Base-by-base conservation (phyloP, 2,888 invertebrate species). In the Ptychoptera contaminata region DNA sequence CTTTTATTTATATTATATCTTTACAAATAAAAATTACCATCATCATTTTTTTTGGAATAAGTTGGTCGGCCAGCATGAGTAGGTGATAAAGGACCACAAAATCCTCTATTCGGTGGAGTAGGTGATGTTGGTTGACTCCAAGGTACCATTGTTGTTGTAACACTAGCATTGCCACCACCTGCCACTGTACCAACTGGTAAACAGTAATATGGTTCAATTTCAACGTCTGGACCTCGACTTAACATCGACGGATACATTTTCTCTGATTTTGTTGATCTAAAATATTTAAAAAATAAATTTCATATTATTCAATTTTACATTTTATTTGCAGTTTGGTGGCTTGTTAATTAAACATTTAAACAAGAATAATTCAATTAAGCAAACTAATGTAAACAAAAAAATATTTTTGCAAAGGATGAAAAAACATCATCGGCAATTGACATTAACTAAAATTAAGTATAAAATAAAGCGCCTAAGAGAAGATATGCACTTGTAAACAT, bases 171-270 rank as follows among this genome's bases (percentile, higher is more conserved):
- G 2, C 52, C 47, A 44, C 51, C 45, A 6, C 58, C 58, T 34
- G 58, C 62, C 10, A 58, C 55, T 35, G 69, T 67, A 46, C 77
- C 76, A 48, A 86, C 81, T 1, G 86, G 86, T 52, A 86, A 72
- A 62, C 86, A 86, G 62, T 86, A 86, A 63, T 86, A 86, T 1
- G 86, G 84, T 59, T 87, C 88, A 51, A 82, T 78, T 61, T 88
- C 87, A 48, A 85, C 83, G 56, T 86, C 77, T 53, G 80, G 77
- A 57, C 81, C 83, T 49, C 83, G 71, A 55, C 81, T 86, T 56
- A 90, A 67, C 88, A 90, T 88, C 49, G 88, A 88, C 32, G 90
- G 90, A 64, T 92, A 92, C 62, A 91, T 72, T 68, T 92, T 91
- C 65, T 93, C 92, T 9, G 92, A 93, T 68, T 92, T 92, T 14